phyloP scores from a whole-genome alignment of 2,113 vertebrate species.

The Murina feae region DNA sequence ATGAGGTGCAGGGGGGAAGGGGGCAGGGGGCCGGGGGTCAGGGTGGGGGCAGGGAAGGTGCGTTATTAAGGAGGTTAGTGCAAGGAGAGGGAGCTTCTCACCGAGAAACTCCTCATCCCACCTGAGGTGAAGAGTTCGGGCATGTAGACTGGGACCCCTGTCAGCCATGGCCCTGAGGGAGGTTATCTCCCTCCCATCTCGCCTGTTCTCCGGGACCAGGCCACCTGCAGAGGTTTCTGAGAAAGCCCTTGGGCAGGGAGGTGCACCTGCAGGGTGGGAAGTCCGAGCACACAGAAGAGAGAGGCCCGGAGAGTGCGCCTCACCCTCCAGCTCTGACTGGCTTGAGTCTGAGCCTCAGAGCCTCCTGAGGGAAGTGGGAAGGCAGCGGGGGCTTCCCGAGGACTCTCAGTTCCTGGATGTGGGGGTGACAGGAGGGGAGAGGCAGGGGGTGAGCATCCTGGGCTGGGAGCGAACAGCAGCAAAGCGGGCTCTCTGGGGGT shows the following conservation, averaged over 20 bases:
- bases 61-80: neutral
- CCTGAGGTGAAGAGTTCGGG: neutral
- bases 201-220: neutral
- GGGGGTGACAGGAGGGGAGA: neutral
- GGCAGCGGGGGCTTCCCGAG: neutral
- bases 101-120: neutral
- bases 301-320: no score
- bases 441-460: neutral
- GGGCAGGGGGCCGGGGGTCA: no score
- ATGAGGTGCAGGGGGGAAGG: neutral
- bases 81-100: neutral
- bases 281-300: neutral
- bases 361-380: neutral
- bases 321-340: neutral
- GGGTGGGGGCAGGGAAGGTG: neutral
- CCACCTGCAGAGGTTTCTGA: neutral
- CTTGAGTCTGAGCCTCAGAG: neutral
- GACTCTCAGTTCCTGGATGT: neutral
- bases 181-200: neutral
- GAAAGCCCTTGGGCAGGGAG: neutral
- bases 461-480: no score
- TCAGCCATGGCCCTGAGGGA: neutral
- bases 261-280: neutral
- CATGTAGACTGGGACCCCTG: neutral
- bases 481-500: neutral